A percentile compares a stretch with the other conserved stretches of the same genome.
These are phyloP conservation scores for Tyto alba DNA, from an alignment of 2,113 vertebrate genomes.

Conservation along the genomic window DNA sequence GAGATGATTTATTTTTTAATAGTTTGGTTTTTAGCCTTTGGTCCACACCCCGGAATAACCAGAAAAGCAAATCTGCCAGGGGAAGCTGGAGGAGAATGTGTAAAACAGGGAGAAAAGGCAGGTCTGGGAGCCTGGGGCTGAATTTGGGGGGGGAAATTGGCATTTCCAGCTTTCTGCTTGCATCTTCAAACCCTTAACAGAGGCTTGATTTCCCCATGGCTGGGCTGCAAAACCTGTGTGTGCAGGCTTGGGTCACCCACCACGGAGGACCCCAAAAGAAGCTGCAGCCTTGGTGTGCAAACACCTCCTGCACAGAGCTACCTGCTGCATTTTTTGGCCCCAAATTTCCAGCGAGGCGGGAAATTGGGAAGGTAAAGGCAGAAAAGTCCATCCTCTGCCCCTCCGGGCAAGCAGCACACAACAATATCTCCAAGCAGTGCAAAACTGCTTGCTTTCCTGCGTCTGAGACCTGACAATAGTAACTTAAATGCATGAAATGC, in stretches of 20 bases:
- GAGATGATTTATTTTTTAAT: background rate
- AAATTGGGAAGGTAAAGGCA: background rate
- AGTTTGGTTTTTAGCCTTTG: background rate
- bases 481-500: background rate
- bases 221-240: background rate
- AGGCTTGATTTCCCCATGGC: background rate
- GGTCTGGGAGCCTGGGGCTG: background rate
- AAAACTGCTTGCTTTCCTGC: background rate
- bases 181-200: background rate
- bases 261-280: background rate
- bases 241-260: background rate
- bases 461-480: background rate
- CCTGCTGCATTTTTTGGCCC: background rate
- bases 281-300: background rate
- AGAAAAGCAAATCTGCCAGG: background rate
- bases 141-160: background rate
- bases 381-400: background rate
- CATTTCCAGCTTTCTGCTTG: background rate
- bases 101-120: background rate
- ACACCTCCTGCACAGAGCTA: background rate
- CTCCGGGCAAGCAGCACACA: background rate
- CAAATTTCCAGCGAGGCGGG: background rate
- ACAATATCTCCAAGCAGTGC: rapidly evolving
- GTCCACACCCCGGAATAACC: background rate
- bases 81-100: background rate